Base-by-base conservation (phyloP, 2,797 vertebrate species). In the Chelonia mydas region DNA sequence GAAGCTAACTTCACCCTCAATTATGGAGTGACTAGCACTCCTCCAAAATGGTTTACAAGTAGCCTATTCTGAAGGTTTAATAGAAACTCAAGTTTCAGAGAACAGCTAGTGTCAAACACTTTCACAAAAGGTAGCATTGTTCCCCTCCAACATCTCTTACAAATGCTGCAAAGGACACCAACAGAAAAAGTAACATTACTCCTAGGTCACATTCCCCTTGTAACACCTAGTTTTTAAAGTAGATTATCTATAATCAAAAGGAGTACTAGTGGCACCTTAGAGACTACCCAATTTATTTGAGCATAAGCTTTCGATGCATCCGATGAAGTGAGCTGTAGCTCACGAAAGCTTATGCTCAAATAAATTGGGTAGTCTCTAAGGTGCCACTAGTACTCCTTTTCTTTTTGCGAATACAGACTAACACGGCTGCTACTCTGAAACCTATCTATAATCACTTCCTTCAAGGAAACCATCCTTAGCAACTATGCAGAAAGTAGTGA, bases 61-160 rank as follows among this genome's bases (percentile, higher is more conserved):
- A 86, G 83, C 6, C 11, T 93, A 50, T 89, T 94, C 47, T 87
- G 17, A 94, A 91, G 80, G 12, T 94, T 76, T 89, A 89, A 87
- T 72, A 94, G 50, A 80, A 93, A 94, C 16, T 15, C 41, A 45
- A 76, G 25, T 74, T 79, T 85, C 54, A 84, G 5, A 89, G 61
- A 68, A 21, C 28, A 77, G 27, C 49, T 91, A 81, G 59, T 17
- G 15, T 13, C 72, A 54, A 92, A 81, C 15, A 85, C 41, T 85
- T 74, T 11, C 33, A 87, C 0, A 16, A 94, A 21, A 82, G 19
- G 21, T 41, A 37, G n/a, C n/a, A 41, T 72, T 72, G 37, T 23
- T 41, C 68, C 68, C 8, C 68, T 11, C 68, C 11, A 72, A 37
- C n/a, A 72, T 72, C 21, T 72, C 9, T 23, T 72, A 5, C 68